Evolutionary conservation across 2,113 vertebrate species (phyloP).

Genomic region (Podarcis raffonei): DNA sequence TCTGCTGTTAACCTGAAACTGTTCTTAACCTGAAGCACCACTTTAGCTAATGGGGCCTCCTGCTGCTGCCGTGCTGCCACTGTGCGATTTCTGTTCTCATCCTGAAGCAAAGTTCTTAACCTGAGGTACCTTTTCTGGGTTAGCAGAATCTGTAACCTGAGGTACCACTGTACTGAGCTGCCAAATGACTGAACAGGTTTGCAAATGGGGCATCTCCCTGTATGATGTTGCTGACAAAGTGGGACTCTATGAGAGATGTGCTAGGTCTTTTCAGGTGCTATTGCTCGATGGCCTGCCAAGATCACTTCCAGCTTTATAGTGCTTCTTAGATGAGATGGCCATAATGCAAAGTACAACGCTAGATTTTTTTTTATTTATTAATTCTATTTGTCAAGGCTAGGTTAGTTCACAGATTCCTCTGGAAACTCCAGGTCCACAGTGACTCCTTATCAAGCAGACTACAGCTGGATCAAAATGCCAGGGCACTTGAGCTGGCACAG

Average conservation of each 20-base stretch:
- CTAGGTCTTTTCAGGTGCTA: not conserved
- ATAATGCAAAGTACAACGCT: not conserved
- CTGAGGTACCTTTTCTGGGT: too few species aligned
- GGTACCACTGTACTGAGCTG: too few species aligned
- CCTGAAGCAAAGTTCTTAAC: too few species aligned
- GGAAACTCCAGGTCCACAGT: not conserved
- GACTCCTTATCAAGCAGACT: not conserved
- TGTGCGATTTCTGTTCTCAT: too few species aligned
- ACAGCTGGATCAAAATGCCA: not conserved
- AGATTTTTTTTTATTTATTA: not conserved
- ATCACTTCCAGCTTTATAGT: not conserved
- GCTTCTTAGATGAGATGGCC: not conserved
- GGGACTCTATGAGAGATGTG: not conserved
- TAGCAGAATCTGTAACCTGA: too few species aligned
- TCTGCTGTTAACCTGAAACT: too few species aligned
- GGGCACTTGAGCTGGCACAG: not conserved
- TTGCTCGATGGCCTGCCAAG: not conserved
- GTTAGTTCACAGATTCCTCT: not conserved
- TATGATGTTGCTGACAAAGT: not conserved
- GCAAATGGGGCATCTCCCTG: not conserved
- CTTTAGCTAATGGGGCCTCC: too few species aligned
- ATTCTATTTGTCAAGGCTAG: not conserved
- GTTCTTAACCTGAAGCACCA: too few species aligned
- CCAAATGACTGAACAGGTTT: not conserved
- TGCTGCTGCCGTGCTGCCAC: too few species aligned